Evolutionary conservation across 2,113 vertebrate genomes (phyloP).

Genomic region (Apteryx mantelli): DNA sequence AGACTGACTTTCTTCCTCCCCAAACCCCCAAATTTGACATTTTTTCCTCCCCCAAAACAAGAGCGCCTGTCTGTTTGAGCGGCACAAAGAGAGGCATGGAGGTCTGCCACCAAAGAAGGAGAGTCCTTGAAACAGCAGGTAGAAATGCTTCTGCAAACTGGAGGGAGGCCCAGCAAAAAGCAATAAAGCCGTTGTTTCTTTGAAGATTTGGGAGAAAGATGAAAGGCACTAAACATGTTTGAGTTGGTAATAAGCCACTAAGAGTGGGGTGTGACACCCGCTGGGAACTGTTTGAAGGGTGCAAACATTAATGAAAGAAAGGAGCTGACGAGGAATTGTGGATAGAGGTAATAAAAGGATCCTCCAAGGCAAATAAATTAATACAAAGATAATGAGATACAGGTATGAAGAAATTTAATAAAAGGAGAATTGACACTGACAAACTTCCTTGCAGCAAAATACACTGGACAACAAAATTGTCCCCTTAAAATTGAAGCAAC

Average conservation of each 20-base stretch:
- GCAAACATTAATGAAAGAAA: not conserved
- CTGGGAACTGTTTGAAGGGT: not conserved
- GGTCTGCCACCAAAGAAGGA: not conserved
- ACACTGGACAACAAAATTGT: not conserved
- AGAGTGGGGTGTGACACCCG: not conserved
- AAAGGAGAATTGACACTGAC: not conserved
- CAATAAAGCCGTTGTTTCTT: not conserved
- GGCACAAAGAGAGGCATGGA: fast-evolving
- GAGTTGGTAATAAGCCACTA: conserved; percentile 14
- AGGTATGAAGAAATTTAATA: not conserved
- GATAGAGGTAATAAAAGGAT: not conserved
- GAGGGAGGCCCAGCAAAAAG: not conserved
- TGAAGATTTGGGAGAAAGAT: not conserved
- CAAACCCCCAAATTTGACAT: fast-evolving
- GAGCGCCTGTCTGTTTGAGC: not conserved
- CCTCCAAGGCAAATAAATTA: not conserved
- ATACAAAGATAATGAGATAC: fast-evolving
- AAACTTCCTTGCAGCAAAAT: not conserved
- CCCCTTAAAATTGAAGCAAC: not conserved
- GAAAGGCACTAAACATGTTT: conserved; percentile 14
- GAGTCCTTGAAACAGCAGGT: not conserved
- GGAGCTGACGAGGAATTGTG: not conserved
- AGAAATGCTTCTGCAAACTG: not conserved
- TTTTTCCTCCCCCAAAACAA: not conserved
- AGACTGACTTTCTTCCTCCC: not conserved